Conservation (phyloP, 2,797 vertebrate genomes). For the Aeoliscus strigatus region DNA sequence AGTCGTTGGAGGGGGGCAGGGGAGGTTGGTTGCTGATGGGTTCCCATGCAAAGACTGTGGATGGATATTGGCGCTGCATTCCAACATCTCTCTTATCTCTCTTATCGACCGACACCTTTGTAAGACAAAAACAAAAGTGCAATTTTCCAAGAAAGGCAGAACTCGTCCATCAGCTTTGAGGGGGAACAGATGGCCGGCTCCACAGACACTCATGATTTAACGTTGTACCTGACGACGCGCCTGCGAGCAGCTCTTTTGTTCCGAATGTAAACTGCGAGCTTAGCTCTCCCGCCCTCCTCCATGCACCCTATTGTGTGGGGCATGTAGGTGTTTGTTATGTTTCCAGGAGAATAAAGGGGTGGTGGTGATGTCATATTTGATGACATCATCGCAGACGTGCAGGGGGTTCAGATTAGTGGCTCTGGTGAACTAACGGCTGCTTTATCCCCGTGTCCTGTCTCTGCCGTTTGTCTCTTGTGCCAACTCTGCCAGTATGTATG, state of each 20-base stretch:
- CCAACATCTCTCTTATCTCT: too few species aligned
- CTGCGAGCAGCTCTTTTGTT: constrained; percentile 21
- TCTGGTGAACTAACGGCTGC: constrained; percentile 39
- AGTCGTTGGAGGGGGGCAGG: too few species aligned
- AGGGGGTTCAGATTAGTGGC: constrained; percentile 46
- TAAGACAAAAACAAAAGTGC: too few species aligned
- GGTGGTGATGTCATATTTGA: constrained; percentile 64
- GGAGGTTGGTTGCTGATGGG: too few species aligned
- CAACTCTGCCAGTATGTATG: constrained; percentile 32
- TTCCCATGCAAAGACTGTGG: background rate
- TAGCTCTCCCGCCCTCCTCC: constrained; percentile 10
- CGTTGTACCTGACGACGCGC: constrained; percentile 13
- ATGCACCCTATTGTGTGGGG: constrained; percentile 22
- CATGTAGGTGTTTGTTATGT: background rate
- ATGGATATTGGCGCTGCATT: too few species aligned
- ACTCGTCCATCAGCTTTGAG: background rate
- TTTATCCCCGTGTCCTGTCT: constrained; percentile 36
- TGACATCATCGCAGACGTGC: constrained; percentile 66
- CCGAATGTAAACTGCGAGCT: constrained; percentile 4
- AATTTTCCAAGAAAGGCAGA: too few species aligned
- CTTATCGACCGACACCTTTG: too few species aligned
- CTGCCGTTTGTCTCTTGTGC: constrained; percentile 28
- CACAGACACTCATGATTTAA: constrained; percentile 2
- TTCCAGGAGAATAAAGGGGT: constrained; percentile 21
- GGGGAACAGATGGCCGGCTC: constrained; percentile 40